Percentiles rank a stretch among this genome's conserved stretches.
These are phyloP conservation scores for Chelidonichthys spinosus DNA, from an alignment of 2,797 vertebrate genomes.

Conservation along the genomic window DNA sequence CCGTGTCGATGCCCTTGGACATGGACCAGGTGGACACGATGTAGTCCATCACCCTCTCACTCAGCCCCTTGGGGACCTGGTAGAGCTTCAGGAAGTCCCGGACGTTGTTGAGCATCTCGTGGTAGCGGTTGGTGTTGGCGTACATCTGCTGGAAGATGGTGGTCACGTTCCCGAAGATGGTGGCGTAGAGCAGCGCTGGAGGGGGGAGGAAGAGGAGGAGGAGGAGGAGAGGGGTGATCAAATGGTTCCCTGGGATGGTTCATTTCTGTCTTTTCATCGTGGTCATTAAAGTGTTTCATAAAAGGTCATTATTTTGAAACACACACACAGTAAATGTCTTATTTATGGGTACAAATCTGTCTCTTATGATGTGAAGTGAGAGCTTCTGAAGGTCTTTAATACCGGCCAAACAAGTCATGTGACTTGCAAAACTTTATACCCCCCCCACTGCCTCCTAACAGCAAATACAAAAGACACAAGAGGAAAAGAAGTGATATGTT, in stretches of 20 bases:
- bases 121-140: slow-evolving; percentile 97
- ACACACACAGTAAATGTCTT: background rate
- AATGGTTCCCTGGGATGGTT: background rate
- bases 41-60: slow-evolving; percentile 98
- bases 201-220: background rate
- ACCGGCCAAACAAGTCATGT: too few relatives aligned
- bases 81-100: slow-evolving; percentile 97
- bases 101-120: slow-evolving; percentile 98
- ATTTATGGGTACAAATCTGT: background rate
- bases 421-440: too few relatives aligned
- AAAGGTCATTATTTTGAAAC: background rate
- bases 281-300: slow-evolving; percentile 10
- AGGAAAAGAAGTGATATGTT: slow-evolving; percentile 15
- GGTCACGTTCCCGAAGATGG: slow-evolving; percentile 98
- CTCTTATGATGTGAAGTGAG: background rate
- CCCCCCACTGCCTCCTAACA: slow-evolving; percentile 13
- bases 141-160: slow-evolving; percentile 99
- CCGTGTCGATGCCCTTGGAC: slow-evolving; percentile 98
- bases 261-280: background rate
- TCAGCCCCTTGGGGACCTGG: slow-evolving; percentile 97
- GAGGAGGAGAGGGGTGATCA: background rate
- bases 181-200: slow-evolving; percentile 95
- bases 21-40: slow-evolving; percentile 99
- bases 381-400: background rate
- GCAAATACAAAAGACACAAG: slow-evolving; percentile 37